Evolutionary conservation across 2,888 invertebrate genomes (phyloP).

Genomic region (Mesoligia furuncula): DNA sequence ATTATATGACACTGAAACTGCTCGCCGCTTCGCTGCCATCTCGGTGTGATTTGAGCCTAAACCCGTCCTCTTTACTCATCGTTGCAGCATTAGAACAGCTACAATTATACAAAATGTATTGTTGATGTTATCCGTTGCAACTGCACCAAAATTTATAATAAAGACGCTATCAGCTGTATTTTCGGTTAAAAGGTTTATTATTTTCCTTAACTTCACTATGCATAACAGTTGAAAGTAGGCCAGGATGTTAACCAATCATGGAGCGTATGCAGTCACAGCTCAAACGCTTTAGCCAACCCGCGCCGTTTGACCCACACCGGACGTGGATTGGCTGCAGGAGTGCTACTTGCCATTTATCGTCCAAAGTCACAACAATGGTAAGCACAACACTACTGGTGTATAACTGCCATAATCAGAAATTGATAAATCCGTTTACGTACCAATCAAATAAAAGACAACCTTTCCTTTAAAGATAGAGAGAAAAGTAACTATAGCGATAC

Average conservation of each 20-base stretch:
- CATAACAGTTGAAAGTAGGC: not conserved
- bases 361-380: conserved; percentile 8
- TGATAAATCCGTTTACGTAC: not conserved
- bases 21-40: too few relatives aligned
- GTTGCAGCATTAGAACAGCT: conserved; percentile 13
- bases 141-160: not conserved
- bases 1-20: too few relatives aligned
- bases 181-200: conserved; percentile 3
- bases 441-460: not conserved
- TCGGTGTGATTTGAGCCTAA: too few relatives aligned
- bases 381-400: not conserved
- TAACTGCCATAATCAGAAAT: not conserved
- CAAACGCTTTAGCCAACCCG: conserved; percentile 8
- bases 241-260: not conserved
- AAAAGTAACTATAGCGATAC: not conserved
- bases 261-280: not conserved
- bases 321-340: conserved; percentile 3
- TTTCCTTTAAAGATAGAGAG: not conserved
- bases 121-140: conserved; percentile 16
- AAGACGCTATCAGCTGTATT: not conserved
- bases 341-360: conserved; percentile 2
- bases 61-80: conserved; percentile 17
- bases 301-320: not conserved
- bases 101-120: conserved; percentile 15
- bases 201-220: conserved; percentile 8